Conservation (phyloP, 2,888 invertebrate genomes). For the Melanchra persicariae region DNA sequence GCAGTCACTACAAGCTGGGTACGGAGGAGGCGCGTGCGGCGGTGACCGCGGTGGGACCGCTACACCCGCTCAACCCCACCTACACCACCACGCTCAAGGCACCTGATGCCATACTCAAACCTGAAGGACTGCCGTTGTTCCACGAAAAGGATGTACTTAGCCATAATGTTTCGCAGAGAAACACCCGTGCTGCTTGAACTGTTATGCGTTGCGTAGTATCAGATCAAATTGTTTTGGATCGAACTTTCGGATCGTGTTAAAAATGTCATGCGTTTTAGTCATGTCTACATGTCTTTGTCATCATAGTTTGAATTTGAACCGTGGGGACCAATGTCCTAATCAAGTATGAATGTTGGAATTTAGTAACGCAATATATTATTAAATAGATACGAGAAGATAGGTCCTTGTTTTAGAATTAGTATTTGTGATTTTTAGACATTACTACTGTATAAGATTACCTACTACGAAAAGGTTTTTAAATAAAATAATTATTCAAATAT, state of each 20-base stretch:
- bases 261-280: neutral
- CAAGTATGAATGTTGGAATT: neutral
- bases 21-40: slow-evolving; percentile 77
- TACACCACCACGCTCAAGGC: slow-evolving; percentile 76
- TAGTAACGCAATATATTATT: neutral
- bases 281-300: neutral
- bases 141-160: slow-evolving; percentile 79
- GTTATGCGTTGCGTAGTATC: neutral
- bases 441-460: slow-evolving; percentile 16
- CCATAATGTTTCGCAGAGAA: slow-evolving; percentile 43
- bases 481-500: slow-evolving; percentile 8
- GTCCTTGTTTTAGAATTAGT: neutral
- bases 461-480: neutral
- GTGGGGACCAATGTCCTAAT: neutral
- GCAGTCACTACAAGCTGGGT: slow-evolving; percentile 90
- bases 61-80: slow-evolving; percentile 85
- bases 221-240: neutral
- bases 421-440: slow-evolving; percentile 19
- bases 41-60: slow-evolving; percentile 77
- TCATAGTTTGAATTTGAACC: neutral
- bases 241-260: neutral
- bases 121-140: slow-evolving; percentile 81
- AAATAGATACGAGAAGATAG: too few relatives aligned
- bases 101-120: slow-evolving; percentile 75
- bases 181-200: slow-evolving; percentile 2